phyloP scores from a whole-genome alignment of 2,113 vertebrate genomes.

The Calcarius ornatus region DNA sequence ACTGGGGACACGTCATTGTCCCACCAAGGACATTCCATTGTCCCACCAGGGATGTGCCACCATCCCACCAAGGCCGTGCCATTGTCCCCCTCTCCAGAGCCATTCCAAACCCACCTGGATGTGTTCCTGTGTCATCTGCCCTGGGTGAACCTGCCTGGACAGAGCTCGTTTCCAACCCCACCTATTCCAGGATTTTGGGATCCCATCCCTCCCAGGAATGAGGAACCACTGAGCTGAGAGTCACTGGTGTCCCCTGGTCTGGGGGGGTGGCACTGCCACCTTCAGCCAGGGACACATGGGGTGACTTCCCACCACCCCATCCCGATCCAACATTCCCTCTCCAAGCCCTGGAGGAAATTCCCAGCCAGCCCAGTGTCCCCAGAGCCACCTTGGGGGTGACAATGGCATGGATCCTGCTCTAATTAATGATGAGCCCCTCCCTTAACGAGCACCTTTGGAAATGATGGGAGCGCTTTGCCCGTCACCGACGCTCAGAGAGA shows the following conservation, averaged over 20 bases:
- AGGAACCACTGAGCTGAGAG: fast-evolving
- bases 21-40: fast-evolving
- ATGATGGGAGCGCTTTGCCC: neutral
- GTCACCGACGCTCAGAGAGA: neutral
- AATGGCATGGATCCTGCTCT: neutral
- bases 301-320: fast-evolving
- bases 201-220: neutral
- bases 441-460: neutral
- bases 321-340: fast-evolving
- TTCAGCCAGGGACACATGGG: fast-evolving
- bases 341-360: fast-evolving
- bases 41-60: fast-evolving
- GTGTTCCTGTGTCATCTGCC: neutral
- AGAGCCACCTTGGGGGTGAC: neutral
- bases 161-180: neutral
- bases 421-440: neutral
- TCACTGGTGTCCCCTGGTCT: fast-evolving
- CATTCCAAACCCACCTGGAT: neutral
- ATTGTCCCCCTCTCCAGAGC: neutral
- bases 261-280: neutral
- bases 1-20: fast-evolving
- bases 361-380: neutral
- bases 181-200: fast-evolving
- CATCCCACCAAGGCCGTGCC: fast-evolving
- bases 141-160: neutral